Evolutionary conservation across 2,888 invertebrate species (phyloP).

Genomic region (Nephrotoma guestfalica): DNA sequence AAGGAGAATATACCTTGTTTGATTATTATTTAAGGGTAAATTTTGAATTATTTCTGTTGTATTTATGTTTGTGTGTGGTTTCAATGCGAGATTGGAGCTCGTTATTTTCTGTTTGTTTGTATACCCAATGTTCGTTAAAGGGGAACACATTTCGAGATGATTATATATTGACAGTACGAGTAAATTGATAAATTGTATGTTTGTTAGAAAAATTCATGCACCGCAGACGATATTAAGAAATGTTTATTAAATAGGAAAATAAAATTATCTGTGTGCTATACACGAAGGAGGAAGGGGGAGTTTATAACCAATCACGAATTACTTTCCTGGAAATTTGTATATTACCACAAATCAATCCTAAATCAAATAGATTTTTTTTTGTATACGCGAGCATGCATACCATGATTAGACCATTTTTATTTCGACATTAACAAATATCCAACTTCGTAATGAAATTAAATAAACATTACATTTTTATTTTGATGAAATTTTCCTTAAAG

Average conservation of each 20-base stretch:
- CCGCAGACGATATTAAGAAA: background rate
- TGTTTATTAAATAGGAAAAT: no score
- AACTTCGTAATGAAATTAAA: background rate
- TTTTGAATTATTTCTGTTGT: background rate
- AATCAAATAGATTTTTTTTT: background rate
- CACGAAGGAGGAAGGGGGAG: background rate
- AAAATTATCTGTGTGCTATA: no score
- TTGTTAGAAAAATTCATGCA: background rate
- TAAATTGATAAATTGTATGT: background rate
- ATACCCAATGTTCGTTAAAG: background rate
- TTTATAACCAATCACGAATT: background rate
- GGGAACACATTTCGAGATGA: background rate
- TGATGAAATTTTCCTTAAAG: background rate
- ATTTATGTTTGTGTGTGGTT: background rate
- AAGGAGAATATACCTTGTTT: background rate
- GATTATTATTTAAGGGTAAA: background rate
- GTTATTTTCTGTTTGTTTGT: background rate
- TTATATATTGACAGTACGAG: background rate
- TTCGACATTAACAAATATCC: background rate
- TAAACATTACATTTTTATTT: background rate
- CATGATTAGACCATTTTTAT: background rate
- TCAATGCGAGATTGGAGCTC: background rate
- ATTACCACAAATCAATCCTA: background rate
- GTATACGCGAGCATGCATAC: no score
- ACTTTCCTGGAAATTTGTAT: background rate